Percentiles rank a stretch among this genome's conserved stretches.
phyloP scores from a whole-genome alignment of 2,797 vertebrate genomes.

The Alfaro cultratus region DNA sequence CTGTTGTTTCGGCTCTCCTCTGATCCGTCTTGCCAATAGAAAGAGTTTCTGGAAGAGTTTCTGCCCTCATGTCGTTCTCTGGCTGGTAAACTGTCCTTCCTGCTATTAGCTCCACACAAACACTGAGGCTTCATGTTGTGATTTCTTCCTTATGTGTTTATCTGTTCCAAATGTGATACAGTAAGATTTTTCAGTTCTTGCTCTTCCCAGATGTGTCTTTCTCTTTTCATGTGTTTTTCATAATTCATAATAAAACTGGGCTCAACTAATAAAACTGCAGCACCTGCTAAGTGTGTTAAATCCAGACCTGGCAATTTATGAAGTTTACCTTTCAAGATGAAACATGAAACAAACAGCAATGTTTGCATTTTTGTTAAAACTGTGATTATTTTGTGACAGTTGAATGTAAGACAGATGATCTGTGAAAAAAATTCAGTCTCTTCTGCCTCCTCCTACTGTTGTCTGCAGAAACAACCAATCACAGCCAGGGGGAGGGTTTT shows the following conservation, averaged over 20 bases:
- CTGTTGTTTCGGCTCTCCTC: constrained; percentile 8
- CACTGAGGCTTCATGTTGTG: not conserved
- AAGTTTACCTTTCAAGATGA: not conserved
- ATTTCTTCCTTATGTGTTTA: not conserved
- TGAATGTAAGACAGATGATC: too few species aligned
- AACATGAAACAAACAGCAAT: not conserved
- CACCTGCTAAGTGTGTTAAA: not conserved
- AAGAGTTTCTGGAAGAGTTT: not conserved
- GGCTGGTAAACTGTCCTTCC: not conserved
- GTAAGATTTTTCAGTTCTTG: not conserved
- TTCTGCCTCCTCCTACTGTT: too few species aligned
- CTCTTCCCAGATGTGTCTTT: not conserved
- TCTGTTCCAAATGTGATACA: not conserved
- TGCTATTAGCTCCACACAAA: not conserved
- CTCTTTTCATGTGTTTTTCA: not conserved
- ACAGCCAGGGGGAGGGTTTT: too few species aligned
- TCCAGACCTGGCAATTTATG: not conserved
- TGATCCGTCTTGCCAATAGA: not conserved
- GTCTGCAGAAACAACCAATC: too few species aligned
- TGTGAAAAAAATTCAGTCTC: too few species aligned
- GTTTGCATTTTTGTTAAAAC: too few species aligned
- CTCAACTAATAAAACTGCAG: not conserved
- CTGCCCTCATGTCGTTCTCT: not conserved
- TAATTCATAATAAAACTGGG: not conserved
- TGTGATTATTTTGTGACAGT: too few species aligned